These are phyloP conservation scores for Teleiodes luculella DNA, from an alignment of 2,888 invertebrate species.

Conservation along the genomic window DNA sequence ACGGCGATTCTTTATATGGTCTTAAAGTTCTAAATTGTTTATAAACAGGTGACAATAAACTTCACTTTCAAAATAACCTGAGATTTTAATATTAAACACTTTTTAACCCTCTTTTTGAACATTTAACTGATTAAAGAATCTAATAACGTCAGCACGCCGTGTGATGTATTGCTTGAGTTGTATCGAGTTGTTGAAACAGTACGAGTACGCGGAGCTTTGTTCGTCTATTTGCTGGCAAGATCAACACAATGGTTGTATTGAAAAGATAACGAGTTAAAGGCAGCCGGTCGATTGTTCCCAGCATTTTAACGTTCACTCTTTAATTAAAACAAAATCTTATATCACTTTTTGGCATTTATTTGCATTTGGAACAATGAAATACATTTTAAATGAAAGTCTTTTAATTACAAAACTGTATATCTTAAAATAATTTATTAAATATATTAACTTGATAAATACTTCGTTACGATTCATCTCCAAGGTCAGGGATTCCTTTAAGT, in stretches of 20 bases:
- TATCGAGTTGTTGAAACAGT: neutral
- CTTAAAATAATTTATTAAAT: neutral
- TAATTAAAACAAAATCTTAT: no score
- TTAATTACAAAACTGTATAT: neutral
- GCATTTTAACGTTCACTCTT: neutral
- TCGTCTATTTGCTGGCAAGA: constrained; percentile 6
- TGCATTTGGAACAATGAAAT: neutral
- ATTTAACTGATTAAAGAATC: no score
- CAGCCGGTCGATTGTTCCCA: constrained; percentile 8
- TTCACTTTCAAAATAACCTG: neutral
- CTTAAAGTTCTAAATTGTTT: neutral
- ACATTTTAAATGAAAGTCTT: neutral
- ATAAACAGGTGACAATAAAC: neutral
- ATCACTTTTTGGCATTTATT: no score
- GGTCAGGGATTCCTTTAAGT: constrained; percentile 68
- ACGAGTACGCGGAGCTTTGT: constrained; percentile 4
- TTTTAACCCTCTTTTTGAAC: no score
- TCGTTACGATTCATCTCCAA: constrained; percentile 52
- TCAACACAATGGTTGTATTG: constrained; percentile 22
- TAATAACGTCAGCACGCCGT: neutral
- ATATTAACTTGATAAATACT: neutral
- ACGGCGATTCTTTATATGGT: neutral
- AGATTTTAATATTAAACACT: neutral
- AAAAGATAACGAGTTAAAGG: constrained; percentile 18
- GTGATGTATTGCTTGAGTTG: neutral